These are phyloP conservation scores for Acheta domesticus DNA, from an alignment of 2,888 invertebrate genomes.

Conservation along the genomic window DNA sequence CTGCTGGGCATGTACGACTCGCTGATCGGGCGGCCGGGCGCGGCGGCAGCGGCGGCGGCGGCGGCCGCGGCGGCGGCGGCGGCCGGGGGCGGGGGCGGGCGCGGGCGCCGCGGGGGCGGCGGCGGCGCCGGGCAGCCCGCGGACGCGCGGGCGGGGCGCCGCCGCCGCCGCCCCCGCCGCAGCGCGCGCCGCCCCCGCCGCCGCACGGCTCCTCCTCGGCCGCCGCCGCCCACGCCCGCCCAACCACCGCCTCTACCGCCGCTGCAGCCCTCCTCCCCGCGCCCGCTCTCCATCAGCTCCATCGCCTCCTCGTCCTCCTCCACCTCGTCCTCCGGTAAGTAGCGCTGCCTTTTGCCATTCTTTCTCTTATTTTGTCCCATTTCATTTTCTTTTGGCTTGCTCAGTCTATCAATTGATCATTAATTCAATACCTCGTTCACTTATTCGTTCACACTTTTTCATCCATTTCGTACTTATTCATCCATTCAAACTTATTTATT, in stretches of 20 bases:
- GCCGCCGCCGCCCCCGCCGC: slow-evolving; percentile 25
- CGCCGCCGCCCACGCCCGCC: slow-evolving; percentile 23
- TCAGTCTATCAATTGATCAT: too few species aligned
- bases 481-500: too few species aligned
- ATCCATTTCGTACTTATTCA: too few species aligned
- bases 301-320: slow-evolving; percentile 60
- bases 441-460: too few species aligned
- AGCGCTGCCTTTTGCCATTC: neutral
- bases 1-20: slow-evolving; percentile 85
- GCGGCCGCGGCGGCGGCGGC: slow-evolving; percentile 22
- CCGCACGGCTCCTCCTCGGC: slow-evolving; percentile 21
- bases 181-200: slow-evolving; percentile 31
- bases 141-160: slow-evolving; percentile 26
- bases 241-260: slow-evolving; percentile 42
- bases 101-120: slow-evolving; percentile 26
- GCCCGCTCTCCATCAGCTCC: slow-evolving; percentile 73
- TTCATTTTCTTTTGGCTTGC: too few species aligned
- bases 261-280: slow-evolving; percentile 41
- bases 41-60: slow-evolving; percentile 25
- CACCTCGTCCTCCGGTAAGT: slow-evolving; percentile 44
- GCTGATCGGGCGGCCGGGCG: slow-evolving; percentile 50
- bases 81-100: slow-evolving; percentile 25
- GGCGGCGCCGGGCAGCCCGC: slow-evolving; percentile 29
- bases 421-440: too few species aligned
- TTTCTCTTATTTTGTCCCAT: too few species aligned